Evolutionary conservation across 2,113 vertebrate genomes (phyloP).

Genomic region (Dromas ardeola): DNA sequence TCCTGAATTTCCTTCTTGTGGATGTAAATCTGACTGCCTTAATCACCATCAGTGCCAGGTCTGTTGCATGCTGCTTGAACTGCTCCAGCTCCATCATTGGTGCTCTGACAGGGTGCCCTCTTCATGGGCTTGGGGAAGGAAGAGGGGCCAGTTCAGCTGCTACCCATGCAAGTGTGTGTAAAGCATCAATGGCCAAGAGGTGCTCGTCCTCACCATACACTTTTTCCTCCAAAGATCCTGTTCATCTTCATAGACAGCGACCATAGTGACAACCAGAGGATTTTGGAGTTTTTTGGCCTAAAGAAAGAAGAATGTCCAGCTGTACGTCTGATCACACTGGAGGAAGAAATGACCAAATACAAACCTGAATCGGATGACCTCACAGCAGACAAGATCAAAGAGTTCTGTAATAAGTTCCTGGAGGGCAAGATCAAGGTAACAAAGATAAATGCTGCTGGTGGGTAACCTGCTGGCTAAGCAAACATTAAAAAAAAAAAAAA

Average conservation of each 20-base stretch:
- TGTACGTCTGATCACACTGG: slow-evolving; percentile 93
- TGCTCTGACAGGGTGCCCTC: neutral
- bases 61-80: neutral
- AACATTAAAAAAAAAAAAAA: neutral
- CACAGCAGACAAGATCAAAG: slow-evolving; percentile 84
- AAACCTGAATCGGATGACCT: slow-evolving; percentile 86
- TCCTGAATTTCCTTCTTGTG: neutral
- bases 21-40: neutral
- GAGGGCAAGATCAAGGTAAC: slow-evolving; percentile 96
- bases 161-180: rapidly evolving
- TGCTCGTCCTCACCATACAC: neutral
- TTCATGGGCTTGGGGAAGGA: neutral
- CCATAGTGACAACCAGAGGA: slow-evolving; percentile 93
- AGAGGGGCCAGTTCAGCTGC: neutral
- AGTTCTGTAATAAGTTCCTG: slow-evolving; percentile 87
- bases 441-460: neutral
- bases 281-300: slow-evolving; percentile 96
- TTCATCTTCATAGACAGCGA: slow-evolving; percentile 99
- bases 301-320: slow-evolving; percentile 97
- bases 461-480: neutral
- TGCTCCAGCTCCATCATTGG: neutral
- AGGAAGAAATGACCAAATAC: slow-evolving; percentile 99
- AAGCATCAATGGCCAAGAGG: neutral
- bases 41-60: neutral
- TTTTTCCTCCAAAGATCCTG: slow-evolving; percentile 84